These are phyloP conservation scores for Netelia melanura DNA, from an alignment of 2,888 invertebrate genomes.

Conservation along the genomic window DNA sequence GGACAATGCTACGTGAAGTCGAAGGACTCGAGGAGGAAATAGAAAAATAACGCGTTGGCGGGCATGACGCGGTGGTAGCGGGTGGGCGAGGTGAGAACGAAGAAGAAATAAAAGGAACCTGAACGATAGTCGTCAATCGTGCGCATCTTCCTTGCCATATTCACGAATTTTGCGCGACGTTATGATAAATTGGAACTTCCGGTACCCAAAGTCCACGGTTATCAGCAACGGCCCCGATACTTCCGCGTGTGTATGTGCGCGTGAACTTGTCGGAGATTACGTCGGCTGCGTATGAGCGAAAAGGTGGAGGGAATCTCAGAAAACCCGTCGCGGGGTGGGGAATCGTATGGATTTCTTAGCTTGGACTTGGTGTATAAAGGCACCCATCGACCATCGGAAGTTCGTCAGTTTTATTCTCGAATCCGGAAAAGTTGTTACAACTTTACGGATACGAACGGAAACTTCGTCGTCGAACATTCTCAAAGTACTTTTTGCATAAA, in stretches of 20 bases:
- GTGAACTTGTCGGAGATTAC: conserved; percentile 60
- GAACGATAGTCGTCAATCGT: conserved; percentile 38
- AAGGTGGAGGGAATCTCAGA: conserved; percentile 30
- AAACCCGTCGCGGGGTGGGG: conserved; percentile 55
- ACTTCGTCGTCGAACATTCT: background rate
- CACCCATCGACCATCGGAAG: conserved; percentile 58
- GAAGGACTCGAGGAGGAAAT: background rate
- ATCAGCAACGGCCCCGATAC: conserved; percentile 80
- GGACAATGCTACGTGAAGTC: conserved; percentile 29
- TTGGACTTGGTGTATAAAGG: conserved; percentile 66
- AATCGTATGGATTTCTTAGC: conserved; percentile 20
- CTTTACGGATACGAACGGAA: background rate
- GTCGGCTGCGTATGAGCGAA: conserved; percentile 25
- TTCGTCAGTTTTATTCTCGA: conserved; percentile 66
- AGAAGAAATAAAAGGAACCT: conserved; percentile 16
- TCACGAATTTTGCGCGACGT: conserved; percentile 29
- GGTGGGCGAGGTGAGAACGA: conserved; percentile 21
- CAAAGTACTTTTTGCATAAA: background rate
- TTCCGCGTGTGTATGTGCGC: conserved; percentile 71
- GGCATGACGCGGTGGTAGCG: background rate
- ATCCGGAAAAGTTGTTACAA: conserved; percentile 47
- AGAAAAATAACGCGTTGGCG: conserved; percentile 32
- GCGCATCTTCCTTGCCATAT: conserved; percentile 51
- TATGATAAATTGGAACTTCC: conserved; percentile 74
- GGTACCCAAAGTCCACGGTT: conserved; percentile 78